Evolutionary conservation across 1,140 invertebrate species (phyloP).

Genomic region (Araneus ventricosus): DNA sequence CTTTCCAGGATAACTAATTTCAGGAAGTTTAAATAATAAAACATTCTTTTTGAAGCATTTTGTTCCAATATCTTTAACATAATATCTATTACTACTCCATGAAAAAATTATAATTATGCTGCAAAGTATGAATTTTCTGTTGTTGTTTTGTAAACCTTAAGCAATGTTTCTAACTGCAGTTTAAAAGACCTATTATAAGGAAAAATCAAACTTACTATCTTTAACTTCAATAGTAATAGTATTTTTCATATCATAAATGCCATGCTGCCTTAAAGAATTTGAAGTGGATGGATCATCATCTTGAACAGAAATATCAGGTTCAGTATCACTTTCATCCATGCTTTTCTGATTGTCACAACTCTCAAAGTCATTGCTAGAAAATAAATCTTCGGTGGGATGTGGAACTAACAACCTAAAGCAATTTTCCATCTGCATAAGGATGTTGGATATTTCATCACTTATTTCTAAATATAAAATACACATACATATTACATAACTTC

Average conservation of each 20-base stretch:
- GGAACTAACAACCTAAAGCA: constrained; percentile 81
- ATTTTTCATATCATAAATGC: constrained; percentile 70
- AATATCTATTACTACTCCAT: too few species aligned
- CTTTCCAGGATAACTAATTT: too few species aligned
- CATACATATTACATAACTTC: too few species aligned
- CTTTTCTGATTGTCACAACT: neutral
- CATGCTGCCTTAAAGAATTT: constrained; percentile 73
- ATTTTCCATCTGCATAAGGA: constrained; percentile 79
- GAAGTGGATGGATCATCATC: neutral
- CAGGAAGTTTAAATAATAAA: too few species aligned
- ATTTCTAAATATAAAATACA: constrained; percentile 52
- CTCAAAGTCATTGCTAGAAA: constrained; percentile 59
- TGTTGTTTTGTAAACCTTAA: too few species aligned
- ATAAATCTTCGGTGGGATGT: constrained; percentile 78
- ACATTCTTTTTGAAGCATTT: too few species aligned
- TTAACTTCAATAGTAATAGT: constrained; percentile 50
- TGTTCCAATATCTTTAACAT: too few species aligned
- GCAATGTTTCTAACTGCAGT: too few species aligned
- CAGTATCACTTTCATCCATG: neutral
- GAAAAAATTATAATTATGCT: too few species aligned
- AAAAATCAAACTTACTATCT: constrained; percentile 17
- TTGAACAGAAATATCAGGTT: neutral
- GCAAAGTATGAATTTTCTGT: too few species aligned
- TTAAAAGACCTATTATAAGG: too few species aligned
- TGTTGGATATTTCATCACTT: constrained; percentile 62